Evolutionary conservation across 1,140 invertebrate species (phyloP).

Genomic region (Neomicropteryx cornuta): DNA sequence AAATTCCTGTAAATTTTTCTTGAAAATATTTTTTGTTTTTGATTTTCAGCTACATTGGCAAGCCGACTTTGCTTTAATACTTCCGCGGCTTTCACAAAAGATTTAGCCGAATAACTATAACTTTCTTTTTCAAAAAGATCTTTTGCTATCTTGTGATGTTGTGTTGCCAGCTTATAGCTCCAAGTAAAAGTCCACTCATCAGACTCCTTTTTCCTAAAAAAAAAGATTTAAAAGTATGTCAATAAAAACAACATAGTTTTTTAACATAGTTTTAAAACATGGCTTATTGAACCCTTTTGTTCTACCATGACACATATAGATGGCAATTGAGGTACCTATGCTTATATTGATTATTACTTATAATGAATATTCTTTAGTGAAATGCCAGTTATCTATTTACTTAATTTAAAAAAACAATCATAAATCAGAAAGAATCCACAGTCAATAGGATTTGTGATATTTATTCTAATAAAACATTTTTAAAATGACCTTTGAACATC

Average conservation of each 20-base stretch:
- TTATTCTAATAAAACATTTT: no score
- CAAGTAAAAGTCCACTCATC: neutral
- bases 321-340: no score
- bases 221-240: no score
- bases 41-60: conserved; percentile 48
- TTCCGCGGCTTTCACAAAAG: neutral
- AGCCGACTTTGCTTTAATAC: conserved; percentile 41
- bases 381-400: no score
- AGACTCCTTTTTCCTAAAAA: conserved; percentile 2
- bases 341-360: no score
- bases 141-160: conserved; percentile 4
- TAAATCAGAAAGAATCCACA: no score
- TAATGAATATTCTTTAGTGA: no score
- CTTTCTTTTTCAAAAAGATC: no score
- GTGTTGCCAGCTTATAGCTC: conserved; percentile 3
- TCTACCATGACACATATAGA: neutral
- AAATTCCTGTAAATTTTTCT: conserved; percentile 57
- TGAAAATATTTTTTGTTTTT: conserved; percentile 43
- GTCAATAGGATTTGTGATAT: no score
- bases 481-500: no score
- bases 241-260: no score
- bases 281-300: neutral
- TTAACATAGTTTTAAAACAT: neutral
- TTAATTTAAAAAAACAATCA: no score
- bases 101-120: neutral